Percentiles rank a stretch among this genome's conserved stretches.
phyloP scores from a whole-genome alignment of 2,888 invertebrate species.

The Agrotis puta region DNA sequence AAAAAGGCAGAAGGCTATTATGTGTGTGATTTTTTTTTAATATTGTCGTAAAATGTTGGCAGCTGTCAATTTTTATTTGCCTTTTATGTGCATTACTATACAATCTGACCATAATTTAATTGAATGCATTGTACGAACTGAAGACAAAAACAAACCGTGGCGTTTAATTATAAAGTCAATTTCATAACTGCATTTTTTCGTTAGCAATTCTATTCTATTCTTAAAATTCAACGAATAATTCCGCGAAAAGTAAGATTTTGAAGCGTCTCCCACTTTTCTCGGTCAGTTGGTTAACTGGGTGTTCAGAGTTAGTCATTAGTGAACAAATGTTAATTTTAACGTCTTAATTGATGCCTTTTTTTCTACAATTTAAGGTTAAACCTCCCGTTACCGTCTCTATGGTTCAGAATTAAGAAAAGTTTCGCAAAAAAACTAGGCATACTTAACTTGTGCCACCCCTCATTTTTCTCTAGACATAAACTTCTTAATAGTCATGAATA shows the following conservation, averaged over 20 bases:
- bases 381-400: conserved; percentile 36
- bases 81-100: not conserved
- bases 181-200: no score
- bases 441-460: not conserved
- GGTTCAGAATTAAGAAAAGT: not conserved
- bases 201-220: no score
- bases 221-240: conserved; percentile 30
- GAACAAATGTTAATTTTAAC: conserved; percentile 68
- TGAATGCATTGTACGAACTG: no score
- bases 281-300: conserved; percentile 72
- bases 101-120: no score
- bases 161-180: no score
- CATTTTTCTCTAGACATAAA: not conserved
- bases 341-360: conserved; percentile 62
- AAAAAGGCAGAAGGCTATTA: no score
- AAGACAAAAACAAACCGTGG: no score
- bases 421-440: not conserved
- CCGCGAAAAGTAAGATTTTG: conserved; percentile 41
- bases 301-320: conserved; percentile 60
- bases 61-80: not conserved
- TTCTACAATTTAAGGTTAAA: conserved; percentile 68
- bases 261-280: conserved; percentile 61
- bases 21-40: no score
- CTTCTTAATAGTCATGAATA: not conserved
- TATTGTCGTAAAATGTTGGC: not conserved